These are phyloP conservation scores for Thamnophis elegans DNA, from an alignment of 2,797 vertebrate genomes.

Conservation along the genomic window DNA sequence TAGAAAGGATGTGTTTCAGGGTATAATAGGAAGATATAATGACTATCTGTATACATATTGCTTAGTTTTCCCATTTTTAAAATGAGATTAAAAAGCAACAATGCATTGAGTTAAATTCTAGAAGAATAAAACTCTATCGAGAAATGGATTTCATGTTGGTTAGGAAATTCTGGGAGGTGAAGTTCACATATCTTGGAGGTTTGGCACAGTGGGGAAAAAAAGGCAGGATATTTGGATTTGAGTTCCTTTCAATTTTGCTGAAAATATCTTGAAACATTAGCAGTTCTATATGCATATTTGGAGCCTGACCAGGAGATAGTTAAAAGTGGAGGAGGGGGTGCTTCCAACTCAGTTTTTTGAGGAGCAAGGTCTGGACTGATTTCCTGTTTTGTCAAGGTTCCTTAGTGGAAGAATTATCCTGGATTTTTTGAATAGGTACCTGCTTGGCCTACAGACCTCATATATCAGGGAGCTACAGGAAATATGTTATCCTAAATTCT, in stretches of 20 bases:
- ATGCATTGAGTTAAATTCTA: not conserved
- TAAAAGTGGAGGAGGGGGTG: not conserved
- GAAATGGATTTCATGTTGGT: not conserved
- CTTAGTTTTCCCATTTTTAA: not conserved
- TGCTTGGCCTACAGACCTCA: not conserved
- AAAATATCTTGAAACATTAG: conserved; percentile 38
- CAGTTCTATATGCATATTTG: not conserved
- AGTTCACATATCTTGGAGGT: not conserved
- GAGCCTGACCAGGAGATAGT: not conserved
- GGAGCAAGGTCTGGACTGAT: not conserved
- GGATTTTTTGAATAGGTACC: not conserved
- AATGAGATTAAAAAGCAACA: not conserved
- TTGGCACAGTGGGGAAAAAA: not conserved
- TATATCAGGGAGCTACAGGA: conserved; percentile 30
- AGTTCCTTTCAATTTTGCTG: conserved; percentile 22
- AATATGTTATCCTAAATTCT: conserved; percentile 15
- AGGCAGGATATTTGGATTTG: not conserved
- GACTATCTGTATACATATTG: not conserved
- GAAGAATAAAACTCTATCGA: conserved; percentile 31
- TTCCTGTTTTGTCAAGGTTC: conserved; percentile 23
- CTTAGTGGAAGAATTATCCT: not conserved
- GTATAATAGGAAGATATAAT: not conserved
- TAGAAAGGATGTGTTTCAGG: conserved; percentile 34
- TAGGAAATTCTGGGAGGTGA: not conserved
- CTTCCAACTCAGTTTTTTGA: not conserved